Percentiles rank a stretch among this genome's conserved stretches.
phyloP scores from a whole-genome alignment of 2,113 vertebrate genomes.

The Abramis brama region DNA sequence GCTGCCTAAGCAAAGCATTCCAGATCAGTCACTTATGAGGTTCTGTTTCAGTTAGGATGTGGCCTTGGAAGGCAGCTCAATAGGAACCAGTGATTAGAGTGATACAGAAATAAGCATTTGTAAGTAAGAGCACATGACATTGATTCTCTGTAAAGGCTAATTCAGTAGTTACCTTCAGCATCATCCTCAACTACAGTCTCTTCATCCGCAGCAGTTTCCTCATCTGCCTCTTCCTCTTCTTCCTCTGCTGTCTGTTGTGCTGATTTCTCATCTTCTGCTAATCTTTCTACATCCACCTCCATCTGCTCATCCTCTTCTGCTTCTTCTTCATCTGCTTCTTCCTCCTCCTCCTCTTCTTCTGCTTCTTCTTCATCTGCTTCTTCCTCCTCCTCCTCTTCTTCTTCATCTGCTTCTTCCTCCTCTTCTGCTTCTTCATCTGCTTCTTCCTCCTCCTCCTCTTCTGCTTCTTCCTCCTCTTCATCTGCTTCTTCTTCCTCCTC shows the following conservation, averaged over 20 bases:
- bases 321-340: neutral
- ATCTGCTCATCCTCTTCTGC: neutral
- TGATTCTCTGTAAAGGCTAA: neutral
- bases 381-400: neutral
- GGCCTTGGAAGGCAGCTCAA: too few relatives aligned
- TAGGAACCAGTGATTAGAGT: too few relatives aligned
- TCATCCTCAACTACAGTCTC: constrained; percentile 1
- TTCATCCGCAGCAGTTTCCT: neutral
- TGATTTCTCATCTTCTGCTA: constrained; percentile 8
- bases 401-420: neutral
- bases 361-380: neutral
- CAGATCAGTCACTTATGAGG: too few relatives aligned
- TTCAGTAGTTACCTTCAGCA: constrained; percentile 27
- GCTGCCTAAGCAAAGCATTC: too few relatives aligned
- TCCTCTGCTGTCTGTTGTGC: constrained; percentile 11
- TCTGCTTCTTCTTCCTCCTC: neutral
- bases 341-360: constrained; percentile 25
- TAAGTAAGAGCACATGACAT: neutral
- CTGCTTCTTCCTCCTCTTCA: neutral
- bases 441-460: neutral
- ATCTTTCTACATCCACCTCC: neutral
- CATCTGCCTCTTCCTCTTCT: constrained; percentile 16
- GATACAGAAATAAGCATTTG: too few relatives aligned
- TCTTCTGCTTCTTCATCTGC: constrained; percentile 16
- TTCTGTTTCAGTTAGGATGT: too few relatives aligned